Evolutionary conservation across 2,888 invertebrate genomes (phyloP), one percentile per base, ranked within the genome.

Genomic region (Synanthedon formicaeformis): DNA sequence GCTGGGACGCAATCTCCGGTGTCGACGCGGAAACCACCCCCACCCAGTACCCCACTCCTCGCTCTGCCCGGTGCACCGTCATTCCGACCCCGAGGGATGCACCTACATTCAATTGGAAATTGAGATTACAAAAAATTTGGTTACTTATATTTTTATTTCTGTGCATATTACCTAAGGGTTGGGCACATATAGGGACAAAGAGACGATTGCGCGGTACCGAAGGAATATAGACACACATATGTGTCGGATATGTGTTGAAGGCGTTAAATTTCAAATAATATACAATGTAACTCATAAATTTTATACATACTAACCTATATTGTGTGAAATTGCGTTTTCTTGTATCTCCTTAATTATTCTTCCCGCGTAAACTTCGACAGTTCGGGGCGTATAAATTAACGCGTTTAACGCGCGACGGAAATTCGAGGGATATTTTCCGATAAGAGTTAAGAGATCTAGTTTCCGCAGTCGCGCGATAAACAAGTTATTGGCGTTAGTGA

Each of bases 1-100:
- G 81, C 76, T 74, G 77, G 75, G 71, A 73, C 68, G 81, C 80
- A 83, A 85, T 85, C 84, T 84, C 85, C 85, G 84, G 85, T 78
- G 71, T 66, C 68, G 65, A 64, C 65, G 68, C 73, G 73, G 72
- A 72, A 69, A 62, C 68, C 63, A 57, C 66, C 67, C 65, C 53
- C 55, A 57, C 58, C 53, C 51, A 49, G 16, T 40, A 18, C 51
- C 60, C 51, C 58, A 58, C 56, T 55, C 41, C 53, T 40, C 50
- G 23, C 55, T 53, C 54, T 49, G 51, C 41, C 58, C 66, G 58
- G 53, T 66, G 66, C 67, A 67, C 60, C 64, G 66, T 66, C 66
- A 66, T 58, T 50, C 51, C 57, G 59, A 57, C 61, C 64, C 63
- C 52, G 53, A 57, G 63, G 61, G 65, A 60, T 58, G 55, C 55